These are phyloP conservation scores for Malurus alboscapulatus DNA, from an alignment of 2,113 vertebrate genomes.

Conservation along the genomic window DNA sequence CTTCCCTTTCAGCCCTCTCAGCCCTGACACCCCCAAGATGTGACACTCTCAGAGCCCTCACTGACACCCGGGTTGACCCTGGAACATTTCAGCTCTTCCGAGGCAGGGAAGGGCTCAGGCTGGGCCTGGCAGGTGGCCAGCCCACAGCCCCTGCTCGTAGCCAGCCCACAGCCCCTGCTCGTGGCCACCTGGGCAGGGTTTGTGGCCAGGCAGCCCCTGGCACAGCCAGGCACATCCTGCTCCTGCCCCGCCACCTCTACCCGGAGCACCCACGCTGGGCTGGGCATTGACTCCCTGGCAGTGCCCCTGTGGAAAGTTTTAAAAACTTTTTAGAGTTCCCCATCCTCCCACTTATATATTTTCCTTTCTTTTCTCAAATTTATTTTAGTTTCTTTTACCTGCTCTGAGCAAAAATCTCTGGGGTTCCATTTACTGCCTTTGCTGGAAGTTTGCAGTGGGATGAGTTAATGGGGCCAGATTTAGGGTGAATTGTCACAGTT, in stretches of 20 bases:
- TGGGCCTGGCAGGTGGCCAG: neutral
- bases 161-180: neutral
- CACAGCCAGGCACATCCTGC: neutral
- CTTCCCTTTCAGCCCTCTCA: neutral
- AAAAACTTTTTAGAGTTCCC: neutral
- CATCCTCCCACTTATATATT: neutral
- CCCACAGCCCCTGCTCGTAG: neutral
- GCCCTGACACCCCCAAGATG: neutral
- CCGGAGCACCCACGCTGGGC: neutral
- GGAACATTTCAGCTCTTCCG: fast-evolving
- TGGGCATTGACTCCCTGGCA: neutral
- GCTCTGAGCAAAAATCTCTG: fast-evolving
- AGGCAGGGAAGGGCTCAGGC: neutral
- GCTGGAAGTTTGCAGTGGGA: neutral
- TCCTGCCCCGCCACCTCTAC: neutral
- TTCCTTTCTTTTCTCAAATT: neutral
- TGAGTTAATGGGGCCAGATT: neutral
- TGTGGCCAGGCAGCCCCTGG: neutral
- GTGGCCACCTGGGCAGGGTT: neutral
- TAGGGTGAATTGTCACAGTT: neutral
- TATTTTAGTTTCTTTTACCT: neutral
- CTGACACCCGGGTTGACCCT: fast-evolving
- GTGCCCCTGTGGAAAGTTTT: neutral
- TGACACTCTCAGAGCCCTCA: fast-evolving
- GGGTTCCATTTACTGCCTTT: neutral